phyloP scores from a whole-genome alignment of 2,888 invertebrate genomes.

The Pycnomerus fuliginosus region DNA sequence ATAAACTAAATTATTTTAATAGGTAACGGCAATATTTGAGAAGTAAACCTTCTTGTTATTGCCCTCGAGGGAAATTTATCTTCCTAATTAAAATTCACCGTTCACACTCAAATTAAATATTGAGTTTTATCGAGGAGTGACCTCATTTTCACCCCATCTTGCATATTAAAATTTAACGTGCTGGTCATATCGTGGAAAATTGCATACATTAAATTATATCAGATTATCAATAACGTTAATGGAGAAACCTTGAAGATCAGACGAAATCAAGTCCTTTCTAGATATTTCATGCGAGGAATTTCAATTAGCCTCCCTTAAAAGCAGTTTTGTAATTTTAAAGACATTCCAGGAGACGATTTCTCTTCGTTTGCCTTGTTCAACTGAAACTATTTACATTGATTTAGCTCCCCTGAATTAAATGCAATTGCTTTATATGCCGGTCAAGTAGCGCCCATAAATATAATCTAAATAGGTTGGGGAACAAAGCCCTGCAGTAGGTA shows the following conservation, averaged over 20 bases:
- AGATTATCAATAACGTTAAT: too few relatives aligned
- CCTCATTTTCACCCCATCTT: neutral
- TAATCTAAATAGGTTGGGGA: conserved; percentile 23
- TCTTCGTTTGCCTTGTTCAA: conserved; percentile 16
- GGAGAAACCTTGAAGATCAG: conserved; percentile 2
- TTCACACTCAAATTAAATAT: conserved; percentile 30
- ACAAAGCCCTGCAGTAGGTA: too few relatives aligned
- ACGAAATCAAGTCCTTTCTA: conserved; percentile 8
- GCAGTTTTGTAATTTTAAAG: conserved; percentile 10
- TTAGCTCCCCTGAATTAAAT: conserved; percentile 34
- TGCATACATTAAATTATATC: conserved; percentile 6
- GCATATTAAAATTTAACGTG: neutral
- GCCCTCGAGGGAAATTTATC: conserved; percentile 25
- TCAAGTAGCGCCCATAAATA: conserved; percentile 43
- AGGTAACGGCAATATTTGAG: conserved; percentile 23
- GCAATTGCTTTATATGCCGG: conserved; percentile 39
- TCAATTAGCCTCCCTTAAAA: conserved; percentile 14
- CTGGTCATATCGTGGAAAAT: neutral
- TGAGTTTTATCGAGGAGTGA: conserved; percentile 11
- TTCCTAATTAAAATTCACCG: conserved; percentile 29
- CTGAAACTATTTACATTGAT: conserved; percentile 35
- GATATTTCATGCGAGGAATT: conserved; percentile 18
- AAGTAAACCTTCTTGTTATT: conserved; percentile 20
- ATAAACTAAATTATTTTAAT: conserved; percentile 12
- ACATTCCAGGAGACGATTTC: conserved; percentile 13